A percentile compares a stretch with the other conserved stretches of the same genome.
These are phyloP conservation scores for Cottoperca gobio DNA, from an alignment of 2,797 vertebrate species.

Conservation along the genomic window DNA sequence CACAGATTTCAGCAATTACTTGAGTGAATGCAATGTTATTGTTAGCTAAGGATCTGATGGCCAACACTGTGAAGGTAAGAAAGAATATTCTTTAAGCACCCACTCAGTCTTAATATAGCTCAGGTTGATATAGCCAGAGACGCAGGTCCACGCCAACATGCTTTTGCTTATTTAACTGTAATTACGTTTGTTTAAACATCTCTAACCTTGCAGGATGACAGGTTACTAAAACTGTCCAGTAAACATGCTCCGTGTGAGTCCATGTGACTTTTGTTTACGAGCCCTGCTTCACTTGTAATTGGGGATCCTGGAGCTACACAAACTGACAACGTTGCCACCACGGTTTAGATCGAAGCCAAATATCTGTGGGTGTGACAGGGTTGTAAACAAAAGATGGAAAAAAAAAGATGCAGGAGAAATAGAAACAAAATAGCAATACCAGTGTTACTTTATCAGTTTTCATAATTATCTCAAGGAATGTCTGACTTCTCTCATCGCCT, in stretches of 20 bases:
- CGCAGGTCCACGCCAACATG: conserved; percentile 5
- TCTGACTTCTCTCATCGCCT: conserved; percentile 1
- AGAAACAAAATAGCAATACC: not conserved
- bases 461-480: not conserved
- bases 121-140: conserved; percentile 2
- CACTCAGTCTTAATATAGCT: conserved; percentile 12
- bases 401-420: conserved; percentile 1
- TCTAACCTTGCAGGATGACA: conserved; percentile 47
- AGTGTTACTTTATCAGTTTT: not conserved
- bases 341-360: conserved; percentile 22
- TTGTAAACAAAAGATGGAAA: not conserved
- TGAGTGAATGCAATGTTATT: not conserved
- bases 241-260: conserved; percentile 63
- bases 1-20: not conserved
- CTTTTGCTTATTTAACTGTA: conserved; percentile 61
- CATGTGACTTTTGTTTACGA: conserved; percentile 57
- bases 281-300: conserved; percentile 53
- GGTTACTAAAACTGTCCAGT: conserved; percentile 59
- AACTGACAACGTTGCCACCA: conserved; percentile 30
- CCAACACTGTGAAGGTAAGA: not conserved
- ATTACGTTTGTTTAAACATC: conserved; percentile 55
- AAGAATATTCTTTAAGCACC: conserved; percentile 1
- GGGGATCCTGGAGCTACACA: conserved; percentile 54
- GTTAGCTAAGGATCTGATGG: not conserved
- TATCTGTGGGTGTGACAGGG: conserved; percentile 11